Base-by-base conservation (phyloP, 2,888 invertebrate species). In the Eupeodes latifasciatus region DNA sequence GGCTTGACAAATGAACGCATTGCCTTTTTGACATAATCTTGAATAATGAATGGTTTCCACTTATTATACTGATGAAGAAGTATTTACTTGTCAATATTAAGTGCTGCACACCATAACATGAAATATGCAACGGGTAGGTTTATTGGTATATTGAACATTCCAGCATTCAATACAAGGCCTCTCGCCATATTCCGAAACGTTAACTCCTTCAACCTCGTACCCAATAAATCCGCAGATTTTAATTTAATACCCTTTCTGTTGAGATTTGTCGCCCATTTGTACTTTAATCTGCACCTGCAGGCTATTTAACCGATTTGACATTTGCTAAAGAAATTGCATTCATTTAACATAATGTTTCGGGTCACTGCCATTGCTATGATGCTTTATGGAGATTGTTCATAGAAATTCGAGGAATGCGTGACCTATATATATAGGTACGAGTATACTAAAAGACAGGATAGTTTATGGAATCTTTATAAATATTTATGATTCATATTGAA, bases 51-150 rank as follows among this genome's bases (percentile, higher is more conserved):
- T 85, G 84, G 64, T 66, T 71, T 76, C 75, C 76, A 76, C 84
- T 85, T 85, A 85, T 85, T 85, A 81, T 71, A 55, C 71, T 81
- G 84, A 85, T 81, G 64, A 64, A 85, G 74, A 74, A 53, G 61
- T 78, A 40, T 40, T 78, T 74, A 59, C 78, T 74, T 85, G 84
- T 80, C 80, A 80, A 75, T 80, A 67, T 44, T 27, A 27, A 2
- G 53, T 36, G 47, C 14, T 77, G 55, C 69, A 69, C 61, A 75
- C 27, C 67, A 75, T 51, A 10, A 9, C n/a, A 27, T n/a, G 5
- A 67, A 51, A 34, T 67, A 34, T 34, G 14, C 1, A 36, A 19
- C 27, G 27, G 61, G 27, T 27, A 27, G 27, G 2, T 27, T 27
- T 27, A 27, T 27, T 27, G 27, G 27, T 27, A 53, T 69, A 62